These are phyloP conservation scores for Ambastaia sidthimunki DNA, from an alignment of 2,797 vertebrate species.

Conservation along the genomic window DNA sequence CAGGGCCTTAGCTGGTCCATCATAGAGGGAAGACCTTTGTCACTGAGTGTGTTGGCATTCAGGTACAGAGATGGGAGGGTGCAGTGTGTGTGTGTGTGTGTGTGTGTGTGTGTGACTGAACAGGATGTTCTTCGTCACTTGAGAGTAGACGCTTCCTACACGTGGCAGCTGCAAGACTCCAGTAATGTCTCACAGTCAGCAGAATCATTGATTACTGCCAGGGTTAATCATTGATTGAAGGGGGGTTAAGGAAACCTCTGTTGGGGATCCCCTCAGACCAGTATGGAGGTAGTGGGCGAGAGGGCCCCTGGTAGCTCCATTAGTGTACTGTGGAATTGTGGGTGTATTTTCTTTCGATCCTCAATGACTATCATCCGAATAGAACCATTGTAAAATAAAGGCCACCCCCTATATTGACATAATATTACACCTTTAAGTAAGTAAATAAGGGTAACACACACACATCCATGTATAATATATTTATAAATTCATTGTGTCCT, in stretches of 20 bases:
- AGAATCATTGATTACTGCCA: slow-evolving; percentile 81
- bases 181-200: slow-evolving; percentile 84
- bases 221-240: slow-evolving; percentile 83
- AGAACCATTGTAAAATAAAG: slow-evolving; percentile 18
- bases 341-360: slow-evolving; percentile 25
- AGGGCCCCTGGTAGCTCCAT: slow-evolving; percentile 50
- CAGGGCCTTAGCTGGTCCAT: slow-evolving; percentile 11
- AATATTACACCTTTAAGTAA: not conserved
- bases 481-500: too few relatives aligned
- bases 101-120: slow-evolving; percentile 54
- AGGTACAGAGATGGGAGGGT: slow-evolving; percentile 36
- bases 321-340: slow-evolving; percentile 11
- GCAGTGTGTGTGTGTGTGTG: slow-evolving; percentile 41
- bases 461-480: too few relatives aligned
- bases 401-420: slow-evolving; percentile 5
- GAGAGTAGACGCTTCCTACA: slow-evolving; percentile 82
- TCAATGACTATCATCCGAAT: slow-evolving; percentile 14
- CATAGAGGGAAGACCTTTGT: slow-evolving; percentile 45
- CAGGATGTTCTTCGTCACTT: slow-evolving; percentile 73
- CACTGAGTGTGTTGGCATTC: slow-evolving; percentile 47
- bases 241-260: slow-evolving; percentile 59
- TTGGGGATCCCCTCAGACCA: slow-evolving; percentile 66
- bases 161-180: slow-evolving; percentile 81
- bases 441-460: not conserved
- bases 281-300: slow-evolving; percentile 70